Evolutionary conservation across 2,888 invertebrate genomes (phyloP).

Genomic region (Cephus nigrinus): DNA sequence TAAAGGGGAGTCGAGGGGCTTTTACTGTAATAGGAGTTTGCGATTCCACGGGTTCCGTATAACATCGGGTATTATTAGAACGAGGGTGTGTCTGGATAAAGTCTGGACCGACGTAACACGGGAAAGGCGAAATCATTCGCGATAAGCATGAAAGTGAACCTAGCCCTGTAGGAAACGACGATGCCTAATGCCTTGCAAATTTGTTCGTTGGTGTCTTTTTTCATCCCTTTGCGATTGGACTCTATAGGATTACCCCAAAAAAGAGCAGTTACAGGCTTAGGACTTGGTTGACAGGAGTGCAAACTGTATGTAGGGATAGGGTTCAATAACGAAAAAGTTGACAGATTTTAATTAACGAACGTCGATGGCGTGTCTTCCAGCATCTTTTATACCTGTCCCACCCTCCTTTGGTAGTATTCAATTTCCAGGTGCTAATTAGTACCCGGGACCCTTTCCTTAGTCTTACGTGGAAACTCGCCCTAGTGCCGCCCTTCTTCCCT

Average conservation of each 20-base stretch:
- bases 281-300: neutral
- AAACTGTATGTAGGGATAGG: neutral
- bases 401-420: neutral
- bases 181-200: constrained; percentile 4
- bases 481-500: neutral
- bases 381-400: neutral
- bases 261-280: neutral
- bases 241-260: neutral
- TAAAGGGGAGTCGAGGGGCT: constrained; percentile 13
- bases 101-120: constrained; percentile 11
- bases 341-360: constrained; percentile 24
- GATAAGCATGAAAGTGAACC: neutral
- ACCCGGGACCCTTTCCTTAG: neutral
- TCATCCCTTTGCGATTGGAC: neutral
- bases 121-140: neutral
- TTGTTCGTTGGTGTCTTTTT: neutral
- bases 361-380: neutral
- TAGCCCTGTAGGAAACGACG: neutral
- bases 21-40: constrained; percentile 31
- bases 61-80: constrained; percentile 32
- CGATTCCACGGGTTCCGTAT: constrained; percentile 23
- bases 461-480: neutral
- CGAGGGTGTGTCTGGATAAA: constrained; percentile 23
- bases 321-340: neutral
- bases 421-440: neutral